Conservation (phyloP, 2,113 vertebrate species). For the Marmota flaviventris region DNA sequence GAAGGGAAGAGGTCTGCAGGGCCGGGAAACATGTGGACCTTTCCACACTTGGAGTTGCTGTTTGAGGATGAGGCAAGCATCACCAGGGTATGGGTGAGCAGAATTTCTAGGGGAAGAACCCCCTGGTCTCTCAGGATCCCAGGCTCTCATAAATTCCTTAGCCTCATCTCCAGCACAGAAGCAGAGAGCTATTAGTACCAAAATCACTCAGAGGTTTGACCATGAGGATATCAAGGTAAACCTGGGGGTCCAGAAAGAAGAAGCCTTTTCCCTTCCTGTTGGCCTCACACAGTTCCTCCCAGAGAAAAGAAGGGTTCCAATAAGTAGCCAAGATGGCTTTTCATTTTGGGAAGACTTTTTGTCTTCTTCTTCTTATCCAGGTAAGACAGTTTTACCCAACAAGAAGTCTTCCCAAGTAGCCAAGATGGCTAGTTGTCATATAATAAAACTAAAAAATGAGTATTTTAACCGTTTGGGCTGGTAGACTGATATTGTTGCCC, state of each 20-base stretch:
- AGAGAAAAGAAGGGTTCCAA: background rate
- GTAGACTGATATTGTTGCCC: background rate
- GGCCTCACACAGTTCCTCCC: background rate
- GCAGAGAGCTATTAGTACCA: background rate
- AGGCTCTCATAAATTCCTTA: background rate
- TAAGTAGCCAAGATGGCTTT: background rate
- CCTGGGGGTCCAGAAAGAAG: background rate
- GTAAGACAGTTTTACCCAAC: too few species aligned
- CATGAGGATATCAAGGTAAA: background rate
- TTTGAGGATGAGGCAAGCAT: background rate
- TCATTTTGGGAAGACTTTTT: too few species aligned
- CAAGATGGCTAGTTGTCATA: background rate
- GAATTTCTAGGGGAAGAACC: background rate
- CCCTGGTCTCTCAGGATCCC: background rate
- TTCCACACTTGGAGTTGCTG: background rate
- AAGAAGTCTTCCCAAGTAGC: background rate
- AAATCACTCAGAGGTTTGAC: background rate
- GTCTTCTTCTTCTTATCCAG: too few species aligned
- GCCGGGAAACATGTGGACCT: fast-evolving
- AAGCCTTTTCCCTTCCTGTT: background rate
- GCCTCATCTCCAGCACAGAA: background rate
- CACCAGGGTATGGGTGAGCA: background rate
- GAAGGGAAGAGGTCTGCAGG: background rate
- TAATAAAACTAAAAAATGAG: background rate
- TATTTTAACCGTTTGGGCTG: background rate